Base-by-base conservation (phyloP, 2,888 invertebrate genomes). In the Mythimna loreyi region DNA sequence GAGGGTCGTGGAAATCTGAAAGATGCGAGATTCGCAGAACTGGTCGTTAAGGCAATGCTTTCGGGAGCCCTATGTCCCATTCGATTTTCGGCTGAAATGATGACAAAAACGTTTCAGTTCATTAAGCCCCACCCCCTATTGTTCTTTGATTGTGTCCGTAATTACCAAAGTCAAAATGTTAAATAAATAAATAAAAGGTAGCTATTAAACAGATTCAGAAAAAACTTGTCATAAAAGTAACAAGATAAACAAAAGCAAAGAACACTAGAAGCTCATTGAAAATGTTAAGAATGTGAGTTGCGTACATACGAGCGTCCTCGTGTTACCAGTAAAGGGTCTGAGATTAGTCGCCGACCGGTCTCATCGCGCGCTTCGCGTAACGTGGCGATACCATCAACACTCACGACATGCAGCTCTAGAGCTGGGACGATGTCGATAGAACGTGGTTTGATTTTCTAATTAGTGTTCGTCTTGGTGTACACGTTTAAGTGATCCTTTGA, bases 361-460 rank as follows among this genome's bases (percentile, higher is more conserved):
- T 87, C 90, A 86, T 91, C 88, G 88, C 82, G 82, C 82, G 80
- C 87, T 86, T 85, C 81, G 84, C 85, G 79, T 82, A 80, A 84
- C 86, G 83, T 80, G 78, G 67, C 79, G 93, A 93, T 93, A 92
- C 83, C 87, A 92, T 93, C 93, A 90, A 92, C 92, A 91, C 92
- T 92, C 89, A 84, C 87, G 89, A 87, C 87, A 89, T 89, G 88
- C 87, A 87, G 83, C 88, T 85, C 84, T 82, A 89, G 90, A 63
- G 90, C 77, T 74, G 89, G 61, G 75, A 5, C 3, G 3, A 1
- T 19, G 45, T 70, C 76, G 74, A 72, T 75, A 47, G 1, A 25
- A 36, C 52, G 47, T 43, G 49, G 9, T 8, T 19, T 40, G 13
- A 7, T 21, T 49, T 50, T 56, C 1, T 16, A 19, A 56, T 16